phyloP scores from a whole-genome alignment of 2,888 invertebrate species.

The Cremastinae sp. region DNA sequence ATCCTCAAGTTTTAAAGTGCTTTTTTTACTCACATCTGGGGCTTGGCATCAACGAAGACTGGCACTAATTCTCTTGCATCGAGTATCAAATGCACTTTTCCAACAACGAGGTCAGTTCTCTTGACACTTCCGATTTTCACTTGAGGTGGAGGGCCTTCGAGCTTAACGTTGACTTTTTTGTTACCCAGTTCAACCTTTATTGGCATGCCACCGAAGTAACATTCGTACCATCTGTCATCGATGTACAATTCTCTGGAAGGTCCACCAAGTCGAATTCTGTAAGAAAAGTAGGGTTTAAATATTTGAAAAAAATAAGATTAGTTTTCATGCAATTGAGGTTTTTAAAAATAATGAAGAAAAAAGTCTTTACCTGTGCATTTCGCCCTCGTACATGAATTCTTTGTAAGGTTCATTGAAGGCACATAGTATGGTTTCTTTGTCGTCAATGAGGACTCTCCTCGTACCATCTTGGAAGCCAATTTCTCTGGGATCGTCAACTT shows the following conservation, averaged over 20 bases:
- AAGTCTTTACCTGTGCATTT: conserved; percentile 81
- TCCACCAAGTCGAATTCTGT: conserved; percentile 91
- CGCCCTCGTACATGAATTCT: conserved; percentile 87
- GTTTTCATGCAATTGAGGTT: not conserved
- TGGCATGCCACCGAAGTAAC: conserved; percentile 94
- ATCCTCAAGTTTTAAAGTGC: no score
- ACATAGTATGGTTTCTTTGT: conserved; percentile 85
- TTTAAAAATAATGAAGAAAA: conserved; percentile 25
- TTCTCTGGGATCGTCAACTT: conserved; percentile 92
- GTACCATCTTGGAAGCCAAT: conserved; percentile 92
- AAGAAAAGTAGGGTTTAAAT: conserved; percentile 65
- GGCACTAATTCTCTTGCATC: conserved; percentile 90
- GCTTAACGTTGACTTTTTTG: conserved; percentile 87
- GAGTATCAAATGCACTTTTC: conserved; percentile 91
- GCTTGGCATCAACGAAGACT: conserved; percentile 91
- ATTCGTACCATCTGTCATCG: conserved; percentile 94
- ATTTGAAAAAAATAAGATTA: not conserved
- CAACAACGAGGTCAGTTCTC: conserved; percentile 90
- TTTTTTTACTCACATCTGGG: conserved; percentile 83
- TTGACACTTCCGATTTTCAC: conserved; percentile 92
- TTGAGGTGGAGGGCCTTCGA: conserved; percentile 96
- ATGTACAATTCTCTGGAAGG: conserved; percentile 95
- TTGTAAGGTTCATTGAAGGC: conserved; percentile 86
- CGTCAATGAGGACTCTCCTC: conserved; percentile 88
- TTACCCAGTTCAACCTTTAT: conserved; percentile 90